These are phyloP conservation scores for Protonemura montana DNA, from an alignment of 2,888 invertebrate species.

Conservation along the genomic window DNA sequence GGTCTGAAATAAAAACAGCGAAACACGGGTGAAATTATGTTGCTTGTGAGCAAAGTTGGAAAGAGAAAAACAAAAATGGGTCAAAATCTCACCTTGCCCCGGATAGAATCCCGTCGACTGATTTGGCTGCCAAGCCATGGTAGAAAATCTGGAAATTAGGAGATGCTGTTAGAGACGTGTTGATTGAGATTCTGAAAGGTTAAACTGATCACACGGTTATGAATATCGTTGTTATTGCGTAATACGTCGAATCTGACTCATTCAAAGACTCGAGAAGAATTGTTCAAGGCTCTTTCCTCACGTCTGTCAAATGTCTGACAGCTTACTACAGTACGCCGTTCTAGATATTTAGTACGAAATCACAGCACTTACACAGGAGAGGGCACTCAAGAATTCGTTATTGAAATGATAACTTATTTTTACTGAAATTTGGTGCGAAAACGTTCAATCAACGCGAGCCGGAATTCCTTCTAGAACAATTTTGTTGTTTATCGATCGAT, in stretches of 20 bases:
- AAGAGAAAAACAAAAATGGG: not conserved
- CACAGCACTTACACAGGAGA: not conserved
- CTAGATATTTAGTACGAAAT: not conserved
- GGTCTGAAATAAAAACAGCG: not conserved
- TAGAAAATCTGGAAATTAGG: not conserved
- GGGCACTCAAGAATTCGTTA: not conserved
- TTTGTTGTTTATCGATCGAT: constrained; percentile 2
- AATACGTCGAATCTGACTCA: not conserved
- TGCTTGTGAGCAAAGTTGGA: not conserved
- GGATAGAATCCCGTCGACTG: constrained; percentile 27
- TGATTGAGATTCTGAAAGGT: not conserved
- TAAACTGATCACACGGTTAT: not conserved
- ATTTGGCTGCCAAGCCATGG: not conserved
- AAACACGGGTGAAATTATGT: not conserved
- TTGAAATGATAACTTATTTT: too few relatives aligned
- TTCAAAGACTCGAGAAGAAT: not conserved
- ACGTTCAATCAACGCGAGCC: not conserved
- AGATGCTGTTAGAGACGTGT: too few relatives aligned
- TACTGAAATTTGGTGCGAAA: not conserved
- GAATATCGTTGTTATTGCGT: not conserved
- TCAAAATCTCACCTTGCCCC: not conserved
- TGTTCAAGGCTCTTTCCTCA: not conserved
- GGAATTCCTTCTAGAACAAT: not conserved
- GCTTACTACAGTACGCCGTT: not conserved
- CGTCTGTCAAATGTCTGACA: not conserved